These are phyloP conservation scores for Liolophura sinensis DNA, from an alignment of 1,140 invertebrate species.

Conservation along the genomic window DNA sequence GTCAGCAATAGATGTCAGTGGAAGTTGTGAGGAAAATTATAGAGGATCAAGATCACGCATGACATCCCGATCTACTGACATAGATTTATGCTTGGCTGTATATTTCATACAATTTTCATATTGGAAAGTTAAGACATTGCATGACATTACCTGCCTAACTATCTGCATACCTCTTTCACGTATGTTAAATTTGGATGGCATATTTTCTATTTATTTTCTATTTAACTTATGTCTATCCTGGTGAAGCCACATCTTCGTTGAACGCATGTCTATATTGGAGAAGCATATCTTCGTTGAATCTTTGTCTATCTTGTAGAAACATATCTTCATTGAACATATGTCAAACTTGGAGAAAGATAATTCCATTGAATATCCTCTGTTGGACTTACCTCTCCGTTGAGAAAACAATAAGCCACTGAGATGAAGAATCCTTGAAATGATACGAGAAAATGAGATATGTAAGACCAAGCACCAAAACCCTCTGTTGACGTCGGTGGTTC, in stretches of 20 bases:
- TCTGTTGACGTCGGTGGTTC: constrained; percentile 43
- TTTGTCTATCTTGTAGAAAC: not conserved
- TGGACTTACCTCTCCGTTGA: constrained; percentile 80
- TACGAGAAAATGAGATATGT: constrained; percentile 76
- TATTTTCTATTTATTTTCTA: no score
- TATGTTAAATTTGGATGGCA: no score
- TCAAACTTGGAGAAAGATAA: not conserved
- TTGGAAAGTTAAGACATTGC: no score
- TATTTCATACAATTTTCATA: no score
- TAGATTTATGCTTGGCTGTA: no score
- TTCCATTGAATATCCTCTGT: not conserved
- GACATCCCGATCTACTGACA: no score
- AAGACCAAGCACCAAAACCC: constrained; percentile 80
- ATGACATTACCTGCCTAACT: no score
- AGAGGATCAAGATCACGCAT: no score
- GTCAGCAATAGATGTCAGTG: no score
- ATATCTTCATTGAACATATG: not conserved
- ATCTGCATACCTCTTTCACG: no score
- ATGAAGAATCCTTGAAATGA: constrained; percentile 89
- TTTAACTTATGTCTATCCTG: no score
- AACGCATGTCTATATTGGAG: not conserved
- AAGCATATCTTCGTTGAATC: not conserved
- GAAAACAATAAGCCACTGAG: constrained; percentile 82
- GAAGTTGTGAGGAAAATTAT: no score
- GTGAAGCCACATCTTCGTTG: not conserved